Base-by-base conservation (phyloP, 35 echinoderm and acorn worm genomes). In the Lytechinus pictus region DNA sequence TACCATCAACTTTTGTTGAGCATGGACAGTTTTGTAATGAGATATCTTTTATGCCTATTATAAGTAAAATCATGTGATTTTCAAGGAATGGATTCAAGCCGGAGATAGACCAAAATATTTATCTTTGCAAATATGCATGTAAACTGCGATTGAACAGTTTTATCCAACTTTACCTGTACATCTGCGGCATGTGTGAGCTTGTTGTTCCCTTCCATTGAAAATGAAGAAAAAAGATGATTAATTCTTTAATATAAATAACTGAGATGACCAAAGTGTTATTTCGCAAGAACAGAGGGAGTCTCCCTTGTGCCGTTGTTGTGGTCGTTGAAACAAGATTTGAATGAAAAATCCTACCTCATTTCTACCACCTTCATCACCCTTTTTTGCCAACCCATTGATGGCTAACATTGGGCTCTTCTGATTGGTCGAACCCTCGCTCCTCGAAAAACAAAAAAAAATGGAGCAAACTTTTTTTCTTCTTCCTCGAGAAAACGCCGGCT, bases 151-250 rank as follows among this genome's bases (percentile, higher is more conserved):
- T 57, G 0, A 58, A 79, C 66, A 24, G n/a, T 79, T 79, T 79
- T 6, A 79, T 7, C 21, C 3, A 4, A 7, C 6, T 24, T 90
- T 90, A 90, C 88, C 88, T 90, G 88, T 90, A 90, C 88, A 90
- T 90, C 88, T 90, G 88, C 9, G 88, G 88, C 88, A 90, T 90
- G 28, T 90, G 28, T 54, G 52, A 54, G 88, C 88, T 90, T 90
- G 88, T 12, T 21, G 88, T 12, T 21, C 27, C 88, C 88, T 52
- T 90, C 88, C 88, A 90, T 90, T 90, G 88, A 33, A 90, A 90
- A 90, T 90, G 52, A 90, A 79, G 66, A 79, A 79, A 72, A 79
- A 79, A 79, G 66, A 79, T 24, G 8, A 16, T 16, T 79, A 79
- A 79, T 79, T 79, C 66, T 79, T 79, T 79, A 79, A 79, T 79